Conservation (phyloP, 2,888 invertebrate species). For the Conops quadrifasciatus region DNA sequence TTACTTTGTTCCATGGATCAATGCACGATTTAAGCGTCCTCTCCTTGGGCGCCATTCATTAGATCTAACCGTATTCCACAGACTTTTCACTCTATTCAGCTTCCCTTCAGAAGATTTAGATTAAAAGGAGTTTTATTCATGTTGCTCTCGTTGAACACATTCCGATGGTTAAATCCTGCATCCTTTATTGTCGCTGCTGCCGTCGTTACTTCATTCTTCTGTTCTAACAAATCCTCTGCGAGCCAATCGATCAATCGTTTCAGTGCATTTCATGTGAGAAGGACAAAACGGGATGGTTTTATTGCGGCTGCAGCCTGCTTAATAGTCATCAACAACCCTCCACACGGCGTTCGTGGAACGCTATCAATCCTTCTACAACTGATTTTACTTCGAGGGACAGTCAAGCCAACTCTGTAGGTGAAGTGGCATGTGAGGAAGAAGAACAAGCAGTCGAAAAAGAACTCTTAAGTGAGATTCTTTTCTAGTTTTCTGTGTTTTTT, state of each 20-base stretch:
- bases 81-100: not conserved
- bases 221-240: not conserved
- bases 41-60: not conserved
- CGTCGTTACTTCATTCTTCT: not conserved
- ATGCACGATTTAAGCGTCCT: not conserved
- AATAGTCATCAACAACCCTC: conserved; percentile 24
- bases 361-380: conserved; percentile 21
- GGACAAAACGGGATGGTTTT: not conserved
- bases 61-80: not conserved
- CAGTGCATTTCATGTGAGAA: not conserved
- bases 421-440: not conserved
- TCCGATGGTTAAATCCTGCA: not conserved
- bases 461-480: conserved; percentile 10
- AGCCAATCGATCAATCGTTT: conserved; percentile 25
- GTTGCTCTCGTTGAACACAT: not conserved
- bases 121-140: not conserved
- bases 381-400: not conserved
- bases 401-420: not conserved
- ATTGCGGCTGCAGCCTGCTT: not conserved
- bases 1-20: not conserved
- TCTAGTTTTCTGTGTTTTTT: conserved; percentile 11
- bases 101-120: not conserved
- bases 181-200: not conserved
- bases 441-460: no score
- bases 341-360: not conserved